phyloP scores from a whole-genome alignment of 2,888 invertebrate species.

The Brachyopa scutellaris region DNA sequence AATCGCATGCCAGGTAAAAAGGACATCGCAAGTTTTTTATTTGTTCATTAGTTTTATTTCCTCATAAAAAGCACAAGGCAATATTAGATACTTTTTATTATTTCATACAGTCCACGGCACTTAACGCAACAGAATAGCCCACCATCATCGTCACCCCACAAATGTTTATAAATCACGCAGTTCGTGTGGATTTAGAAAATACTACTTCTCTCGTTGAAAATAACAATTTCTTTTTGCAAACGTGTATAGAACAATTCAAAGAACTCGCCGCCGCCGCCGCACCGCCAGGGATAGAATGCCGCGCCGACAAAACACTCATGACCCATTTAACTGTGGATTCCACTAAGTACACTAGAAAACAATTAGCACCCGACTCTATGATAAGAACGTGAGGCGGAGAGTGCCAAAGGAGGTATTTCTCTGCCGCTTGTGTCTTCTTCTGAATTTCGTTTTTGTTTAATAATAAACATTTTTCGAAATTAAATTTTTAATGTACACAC shows the following conservation, averaged over 20 bases:
- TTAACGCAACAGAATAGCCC: too few relatives aligned
- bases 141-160: too few relatives aligned
- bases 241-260: too few relatives aligned
- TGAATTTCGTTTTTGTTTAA: slow-evolving; percentile 9
- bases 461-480: slow-evolving; percentile 40
- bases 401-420: neutral
- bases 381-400: slow-evolving; percentile 6
- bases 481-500: neutral
- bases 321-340: slow-evolving; percentile 9
- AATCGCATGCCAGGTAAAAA: too few relatives aligned
- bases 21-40: too few relatives aligned
- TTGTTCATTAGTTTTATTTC: too few relatives aligned
- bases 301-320: slow-evolving; percentile 2
- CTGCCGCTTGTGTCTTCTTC: neutral
- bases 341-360: slow-evolving; percentile 7
- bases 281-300: neutral
- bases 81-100: neutral
- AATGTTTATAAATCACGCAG: slow-evolving; percentile 43
- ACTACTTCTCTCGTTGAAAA: neutral
- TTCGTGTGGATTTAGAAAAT: slow-evolving; percentile 20
- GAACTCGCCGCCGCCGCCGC: too few relatives aligned
- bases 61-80: too few relatives aligned
- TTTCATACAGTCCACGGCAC: neutral
- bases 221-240: too few relatives aligned
- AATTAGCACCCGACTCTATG: neutral